Evolutionary conservation across 2,113 vertebrate species (phyloP), one percentile per base, ranked within the genome.

Genomic region (Ceuthmochares aereus): DNA sequence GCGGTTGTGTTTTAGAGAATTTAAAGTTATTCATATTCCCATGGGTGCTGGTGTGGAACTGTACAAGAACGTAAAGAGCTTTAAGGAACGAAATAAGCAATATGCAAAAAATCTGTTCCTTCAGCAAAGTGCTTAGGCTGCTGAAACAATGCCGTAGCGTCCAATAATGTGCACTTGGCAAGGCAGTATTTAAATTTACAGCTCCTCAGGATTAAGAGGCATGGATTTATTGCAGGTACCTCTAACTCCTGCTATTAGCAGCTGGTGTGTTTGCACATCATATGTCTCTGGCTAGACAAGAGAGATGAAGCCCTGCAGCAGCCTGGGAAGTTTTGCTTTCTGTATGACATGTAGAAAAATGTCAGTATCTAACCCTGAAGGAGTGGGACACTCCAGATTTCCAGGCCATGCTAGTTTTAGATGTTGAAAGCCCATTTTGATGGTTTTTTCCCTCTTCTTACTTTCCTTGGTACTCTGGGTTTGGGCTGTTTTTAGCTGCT

Each of bases 41-140:
- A 1, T 9, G 17, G 6, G 2, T 0, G 0, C 22, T 3, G 15
- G 11, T 25, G 29, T 26, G 42, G 45, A 67, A 29, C 26, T 32
- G 29, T n/a, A n/a, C 14, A 59, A 47, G 18, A 36, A 12, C 45
- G 30, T 14, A 21, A n/a, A 55, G 23, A 68, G 16, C 40, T 56
- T 58, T 0, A 59, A n/a, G 59, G 42, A 58, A 18, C 14, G 51
- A 55, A 78, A 55, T 32, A 15, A 75, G 43, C 30, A 59, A 29
- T 12, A 23, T 2, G 6, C 15, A 63, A 62, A 78, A 86, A 89
- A 51, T 36, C 37, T 59, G 4, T 83, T 75, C 12, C 13, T 82
- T 59, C 70, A 83, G 40, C n/a, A 60, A 30, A 66, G 62, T 20
- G 7, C 10, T 36, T 37, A 30, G 23, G 14, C 6, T 74, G 8